Percentiles rank a stretch among this genome's conserved stretches.
Evolutionary conservation across 2,113 vertebrate genomes (phyloP).

Genomic region (Alosa alosa): DNA sequence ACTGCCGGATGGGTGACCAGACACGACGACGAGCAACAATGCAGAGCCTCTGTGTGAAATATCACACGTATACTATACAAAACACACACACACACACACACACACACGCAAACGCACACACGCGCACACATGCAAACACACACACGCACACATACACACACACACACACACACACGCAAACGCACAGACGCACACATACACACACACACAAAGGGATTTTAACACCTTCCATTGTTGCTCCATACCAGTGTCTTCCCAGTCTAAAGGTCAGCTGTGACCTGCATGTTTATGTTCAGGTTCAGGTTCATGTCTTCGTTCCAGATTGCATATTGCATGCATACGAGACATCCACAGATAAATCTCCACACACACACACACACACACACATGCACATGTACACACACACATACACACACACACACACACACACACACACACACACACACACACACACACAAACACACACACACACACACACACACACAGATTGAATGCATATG

Average conservation of each 20-base stretch:
- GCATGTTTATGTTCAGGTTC: too few relatives aligned
- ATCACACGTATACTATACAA: not conserved
- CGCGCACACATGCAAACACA: not conserved
- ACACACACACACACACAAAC: not conserved
- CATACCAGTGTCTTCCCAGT: too few relatives aligned
- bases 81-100: not conserved
- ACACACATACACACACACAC: too few relatives aligned
- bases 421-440: not conserved
- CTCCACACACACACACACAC: not conserved
- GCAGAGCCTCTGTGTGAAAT: not conserved
- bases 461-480: too few relatives aligned
- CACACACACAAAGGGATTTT: constrained; percentile 35
- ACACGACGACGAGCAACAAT: not conserved
- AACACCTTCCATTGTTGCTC: not conserved
- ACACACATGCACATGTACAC: not conserved
- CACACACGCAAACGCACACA: too few relatives aligned
- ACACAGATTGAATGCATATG: too few relatives aligned
- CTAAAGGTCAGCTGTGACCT: too few relatives aligned
- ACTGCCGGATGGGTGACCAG: not conserved
- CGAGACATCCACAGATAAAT: not conserved
- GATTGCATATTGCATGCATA: too few relatives aligned
- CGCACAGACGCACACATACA: constrained; percentile 18
- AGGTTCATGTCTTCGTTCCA: too few relatives aligned
- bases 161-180: constrained; percentile 16
- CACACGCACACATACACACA: constrained; percentile 17